phyloP scores from a whole-genome alignment of 2,888 invertebrate species.

The Lochmaea capreae region DNA sequence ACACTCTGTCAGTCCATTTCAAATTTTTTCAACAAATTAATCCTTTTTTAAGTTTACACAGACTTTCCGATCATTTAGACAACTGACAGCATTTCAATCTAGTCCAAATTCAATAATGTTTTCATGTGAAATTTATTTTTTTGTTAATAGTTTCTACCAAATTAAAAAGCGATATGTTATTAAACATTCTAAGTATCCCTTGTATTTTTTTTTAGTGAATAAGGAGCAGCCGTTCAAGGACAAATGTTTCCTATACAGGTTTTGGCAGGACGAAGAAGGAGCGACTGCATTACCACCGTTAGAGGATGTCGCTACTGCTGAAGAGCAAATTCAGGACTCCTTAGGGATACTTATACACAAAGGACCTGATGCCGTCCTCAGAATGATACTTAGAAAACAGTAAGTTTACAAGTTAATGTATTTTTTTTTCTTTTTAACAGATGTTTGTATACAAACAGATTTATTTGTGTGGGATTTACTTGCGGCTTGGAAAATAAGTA shows the following conservation, averaged over 20 bases:
- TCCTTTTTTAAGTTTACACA: too few species aligned
- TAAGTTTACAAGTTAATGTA: conserved; percentile 65
- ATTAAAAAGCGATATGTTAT: too few species aligned
- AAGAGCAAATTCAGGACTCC: conserved; percentile 76
- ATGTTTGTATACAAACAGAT: background rate
- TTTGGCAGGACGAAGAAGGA: conserved; percentile 79
- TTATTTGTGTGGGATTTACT: background rate
- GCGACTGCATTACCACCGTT: conserved; percentile 68
- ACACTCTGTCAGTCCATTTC: too few species aligned
- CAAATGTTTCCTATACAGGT: conserved; percentile 85
- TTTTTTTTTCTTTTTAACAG: background rate
- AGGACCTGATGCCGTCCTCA: conserved; percentile 82
- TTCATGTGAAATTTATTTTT: too few species aligned
- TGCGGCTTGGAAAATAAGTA: background rate
- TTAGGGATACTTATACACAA: conserved; percentile 75
- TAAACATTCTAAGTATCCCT: background rate
- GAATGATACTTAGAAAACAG: conserved; percentile 85
- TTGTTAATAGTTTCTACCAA: too few species aligned
- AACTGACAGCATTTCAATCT: too few species aligned
- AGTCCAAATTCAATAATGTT: too few species aligned
- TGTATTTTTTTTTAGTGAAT: conserved; percentile 69
- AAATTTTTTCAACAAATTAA: too few species aligned
- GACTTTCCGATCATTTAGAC: too few species aligned
- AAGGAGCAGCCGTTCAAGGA: conserved; percentile 85
- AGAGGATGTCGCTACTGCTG: conserved; percentile 74